phyloP scores from a whole-genome alignment of 2,797 vertebrate species.

The Pseudochirops corinnae region DNA sequence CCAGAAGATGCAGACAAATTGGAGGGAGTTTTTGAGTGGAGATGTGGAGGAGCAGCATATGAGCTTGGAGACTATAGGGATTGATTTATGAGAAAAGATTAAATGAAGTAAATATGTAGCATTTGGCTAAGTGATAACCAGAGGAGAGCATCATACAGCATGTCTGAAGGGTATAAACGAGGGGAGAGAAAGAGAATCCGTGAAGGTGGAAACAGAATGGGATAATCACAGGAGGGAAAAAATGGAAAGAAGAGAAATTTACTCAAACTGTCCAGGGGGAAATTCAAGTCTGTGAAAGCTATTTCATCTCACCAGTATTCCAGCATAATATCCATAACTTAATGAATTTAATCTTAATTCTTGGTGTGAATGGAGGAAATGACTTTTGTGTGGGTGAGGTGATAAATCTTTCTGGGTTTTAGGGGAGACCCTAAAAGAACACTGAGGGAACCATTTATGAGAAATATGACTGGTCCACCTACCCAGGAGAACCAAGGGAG shows the following conservation, averaged over 20 bases:
- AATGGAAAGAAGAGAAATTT: not conserved
- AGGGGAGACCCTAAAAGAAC: not conserved
- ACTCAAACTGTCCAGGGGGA: too few species aligned
- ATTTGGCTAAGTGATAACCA: not conserved
- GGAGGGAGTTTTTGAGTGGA: not conserved
- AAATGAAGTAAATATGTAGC: not conserved
- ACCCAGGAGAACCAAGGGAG: not conserved
- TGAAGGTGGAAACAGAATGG: not conserved
- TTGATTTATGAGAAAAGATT: not conserved
- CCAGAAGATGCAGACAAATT: not conserved
- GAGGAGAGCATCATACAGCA: not conserved
- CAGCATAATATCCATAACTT: not conserved
- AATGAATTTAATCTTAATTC: not conserved
- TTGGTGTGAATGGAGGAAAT: not conserved
- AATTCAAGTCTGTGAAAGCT: too few species aligned
- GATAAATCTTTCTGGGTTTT: not conserved
- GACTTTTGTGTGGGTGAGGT: not conserved
- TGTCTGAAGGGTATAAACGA: not conserved
- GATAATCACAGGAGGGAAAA: not conserved
- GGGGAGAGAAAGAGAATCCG: not conserved
- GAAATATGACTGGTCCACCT: too few species aligned
- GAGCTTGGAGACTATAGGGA: not conserved
- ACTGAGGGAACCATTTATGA: not conserved
- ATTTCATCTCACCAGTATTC: not conserved
- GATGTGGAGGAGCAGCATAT: not conserved